Conservation (phyloP, 2,888 invertebrate genomes). For the Agrotis clavis region DNA sequence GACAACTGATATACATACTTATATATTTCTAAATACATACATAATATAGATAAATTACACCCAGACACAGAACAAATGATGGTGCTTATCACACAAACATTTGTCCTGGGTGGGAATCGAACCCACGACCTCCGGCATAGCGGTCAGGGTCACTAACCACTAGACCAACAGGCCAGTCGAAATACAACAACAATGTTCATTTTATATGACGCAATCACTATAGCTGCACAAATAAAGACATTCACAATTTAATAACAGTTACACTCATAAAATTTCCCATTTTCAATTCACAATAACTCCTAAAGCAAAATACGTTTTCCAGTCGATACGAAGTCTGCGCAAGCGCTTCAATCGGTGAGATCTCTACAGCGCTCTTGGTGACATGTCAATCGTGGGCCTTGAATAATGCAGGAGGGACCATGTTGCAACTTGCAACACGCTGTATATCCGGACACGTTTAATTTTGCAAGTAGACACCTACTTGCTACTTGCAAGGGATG, state of each 20-base stretch:
- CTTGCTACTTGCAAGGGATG: too few species aligned
- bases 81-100: too few species aligned
- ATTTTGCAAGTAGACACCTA: slow-evolving; percentile 32
- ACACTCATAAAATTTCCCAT: slow-evolving; percentile 27
- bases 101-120: too few species aligned
- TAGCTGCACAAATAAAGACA: slow-evolving; percentile 7
- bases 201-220: neutral
- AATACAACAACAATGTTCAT: neutral
- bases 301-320: slow-evolving; percentile 32
- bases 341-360: slow-evolving; percentile 64
- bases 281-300: slow-evolving; percentile 25
- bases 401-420: slow-evolving; percentile 69
- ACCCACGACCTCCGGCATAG: too few species aligned
- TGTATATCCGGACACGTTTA: slow-evolving; percentile 62
- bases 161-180: too few species aligned
- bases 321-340: slow-evolving; percentile 42
- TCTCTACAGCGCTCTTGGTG: slow-evolving; percentile 69
- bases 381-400: slow-evolving; percentile 75
- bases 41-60: too few species aligned
- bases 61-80: too few species aligned
- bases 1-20: too few species aligned
- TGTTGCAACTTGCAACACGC: slow-evolving; percentile 63
- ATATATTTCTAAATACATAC: too few species aligned
- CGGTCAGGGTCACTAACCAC: too few species aligned
- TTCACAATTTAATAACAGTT: slow-evolving; percentile 15